Evolutionary conservation across 2,888 invertebrate genomes (phyloP), one percentile per base, ranked within the genome.

Genomic region (Eilema sororculum): DNA sequence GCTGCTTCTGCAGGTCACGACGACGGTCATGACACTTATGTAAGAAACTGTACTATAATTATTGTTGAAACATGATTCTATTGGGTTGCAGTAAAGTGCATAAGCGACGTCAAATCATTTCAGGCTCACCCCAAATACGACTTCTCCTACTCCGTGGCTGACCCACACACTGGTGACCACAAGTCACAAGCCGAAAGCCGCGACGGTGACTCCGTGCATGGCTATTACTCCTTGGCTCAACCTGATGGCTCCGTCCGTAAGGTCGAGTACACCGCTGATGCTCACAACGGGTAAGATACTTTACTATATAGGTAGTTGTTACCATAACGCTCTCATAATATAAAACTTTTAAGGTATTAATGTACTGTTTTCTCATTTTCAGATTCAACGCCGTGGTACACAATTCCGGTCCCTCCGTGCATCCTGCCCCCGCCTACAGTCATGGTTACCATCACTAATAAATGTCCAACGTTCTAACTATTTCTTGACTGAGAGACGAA

Each of bases 141-240:
- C 85, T 95, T 91, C 86, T 90, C 92, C n/a, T 96, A 96, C 89
- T 95, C 95, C 76, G 96, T 96, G 72, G 87, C 94, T 58, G 96
- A 96, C 87, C 93, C 93, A 24, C 96, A 96, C 84, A 96, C 96
- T 78, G 96, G 96, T 56, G 96, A 96, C 90, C 95, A 96, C 89
- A 96, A 96, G 88, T 90, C 91, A 65, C 95, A 95, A 89, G 94
- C 95, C 82, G 96, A 96, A 86, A 87, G 87, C 84, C 91, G 94
- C 82, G 95, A 95, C 78, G 95, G 95, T 25, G 95, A 95, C 84
- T 87, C 90, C 65, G 96, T 96, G 66, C 95, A 96, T 84, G 96
- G 96, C 58, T 95, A 95, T 84, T 96, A 96, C 88, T 93, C 95
- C 46, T 87, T 96, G 66, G 95, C 95, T 77, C 96, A 96, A 85